phyloP scores from a whole-genome alignment of 2,888 invertebrate species.

The Congeria kusceri region DNA sequence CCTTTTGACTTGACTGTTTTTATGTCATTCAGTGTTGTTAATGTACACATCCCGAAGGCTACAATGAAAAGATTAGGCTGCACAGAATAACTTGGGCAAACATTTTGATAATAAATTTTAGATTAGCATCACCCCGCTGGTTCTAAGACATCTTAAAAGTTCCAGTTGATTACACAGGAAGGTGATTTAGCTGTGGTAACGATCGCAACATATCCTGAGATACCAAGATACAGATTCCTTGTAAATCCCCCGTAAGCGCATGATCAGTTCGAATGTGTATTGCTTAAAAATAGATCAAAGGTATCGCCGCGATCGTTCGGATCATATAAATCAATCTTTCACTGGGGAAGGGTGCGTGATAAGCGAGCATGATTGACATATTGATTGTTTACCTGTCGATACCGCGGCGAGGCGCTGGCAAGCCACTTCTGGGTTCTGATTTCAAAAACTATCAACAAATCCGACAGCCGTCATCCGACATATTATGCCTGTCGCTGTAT shows the following conservation, averaged over 20 bases:
- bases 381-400: constrained; percentile 54
- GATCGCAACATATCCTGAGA: not conserved
- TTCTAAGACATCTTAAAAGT: not conserved
- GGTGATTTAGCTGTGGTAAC: not conserved
- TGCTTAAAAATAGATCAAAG: constrained; percentile 42
- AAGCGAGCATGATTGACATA: constrained; percentile 56
- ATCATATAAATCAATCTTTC: constrained; percentile 64
- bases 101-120: constrained; percentile 54
- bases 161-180: constrained; percentile 24
- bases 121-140: constrained; percentile 22
- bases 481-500: no score
- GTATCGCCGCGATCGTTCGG: constrained; percentile 48
- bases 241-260: no score
- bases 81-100: constrained; percentile 52
- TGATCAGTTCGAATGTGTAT: no score
- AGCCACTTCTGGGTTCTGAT: no score
- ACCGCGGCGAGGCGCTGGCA: not conserved
- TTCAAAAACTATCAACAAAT: no score
- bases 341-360: constrained; percentile 57
- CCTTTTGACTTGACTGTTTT: constrained; percentile 65
- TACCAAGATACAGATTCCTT: no score
- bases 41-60: constrained; percentile 65
- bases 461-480: no score
- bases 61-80: constrained; percentile 67
- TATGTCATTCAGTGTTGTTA: constrained; percentile 67